phyloP scores from a whole-genome alignment of 2,888 invertebrate species.

The Synanthedon andrenaeformis region DNA sequence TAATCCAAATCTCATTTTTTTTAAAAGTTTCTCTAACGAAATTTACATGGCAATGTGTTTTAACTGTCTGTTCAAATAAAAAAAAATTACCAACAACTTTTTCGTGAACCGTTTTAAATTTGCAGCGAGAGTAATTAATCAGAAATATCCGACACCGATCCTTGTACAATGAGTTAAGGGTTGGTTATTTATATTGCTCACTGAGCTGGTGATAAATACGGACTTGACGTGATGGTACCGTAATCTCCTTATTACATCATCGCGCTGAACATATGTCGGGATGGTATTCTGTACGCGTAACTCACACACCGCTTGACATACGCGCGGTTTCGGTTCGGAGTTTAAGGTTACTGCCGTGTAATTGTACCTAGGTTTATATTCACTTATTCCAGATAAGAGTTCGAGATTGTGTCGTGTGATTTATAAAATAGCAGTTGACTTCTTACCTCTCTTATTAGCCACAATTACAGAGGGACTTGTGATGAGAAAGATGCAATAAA shows the following conservation, averaged over 20 bases:
- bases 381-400: background rate
- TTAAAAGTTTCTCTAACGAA: too few species aligned
- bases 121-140: background rate
- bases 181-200: constrained; percentile 34
- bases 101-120: too few species aligned
- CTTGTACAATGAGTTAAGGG: constrained; percentile 23
- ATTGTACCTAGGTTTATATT: background rate
- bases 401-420: background rate
- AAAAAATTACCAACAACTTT: too few species aligned
- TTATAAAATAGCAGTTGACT: background rate
- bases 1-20: too few species aligned
- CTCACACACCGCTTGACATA: background rate
- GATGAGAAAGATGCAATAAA: too few species aligned
- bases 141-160: background rate
- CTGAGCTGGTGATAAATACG: constrained; percentile 43
- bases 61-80: too few species aligned
- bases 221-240: constrained; percentile 26
- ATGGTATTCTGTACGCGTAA: constrained; percentile 1
- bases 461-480: too few species aligned
- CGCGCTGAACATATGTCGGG: constrained; percentile 12
- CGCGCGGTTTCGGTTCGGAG: background rate
- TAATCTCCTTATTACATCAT: constrained; percentile 43
- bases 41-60: too few species aligned
- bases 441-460: background rate
- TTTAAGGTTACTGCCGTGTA: background rate